Percentiles rank a stretch among this genome's conserved stretches.
Evolutionary conservation across 2,113 vertebrate genomes (phyloP).

Genomic region (Brevimyrus niger): DNA sequence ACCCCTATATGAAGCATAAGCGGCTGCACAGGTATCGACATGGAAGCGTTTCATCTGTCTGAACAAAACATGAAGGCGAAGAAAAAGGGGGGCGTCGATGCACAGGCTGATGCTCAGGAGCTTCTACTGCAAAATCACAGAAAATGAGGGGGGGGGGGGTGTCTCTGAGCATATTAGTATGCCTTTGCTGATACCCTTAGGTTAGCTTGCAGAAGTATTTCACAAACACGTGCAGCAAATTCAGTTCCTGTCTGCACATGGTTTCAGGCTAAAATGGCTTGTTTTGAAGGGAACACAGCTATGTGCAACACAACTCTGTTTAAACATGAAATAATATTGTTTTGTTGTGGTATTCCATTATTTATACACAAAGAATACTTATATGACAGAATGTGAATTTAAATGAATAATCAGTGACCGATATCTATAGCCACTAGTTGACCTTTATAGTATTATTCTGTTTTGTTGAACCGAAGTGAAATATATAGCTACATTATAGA

Average conservation of each 20-base stretch:
- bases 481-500: background rate
- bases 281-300: background rate
- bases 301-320: background rate
- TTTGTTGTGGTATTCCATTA: background rate
- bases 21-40: conserved; percentile 49
- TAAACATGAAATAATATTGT: background rate
- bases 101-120: background rate
- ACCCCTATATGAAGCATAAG: conserved; percentile 65
- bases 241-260: background rate
- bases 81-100: background rate
- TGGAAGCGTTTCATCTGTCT: background rate
- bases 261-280: background rate
- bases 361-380: background rate
- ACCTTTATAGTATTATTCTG: background rate
- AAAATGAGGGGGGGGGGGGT: background rate
- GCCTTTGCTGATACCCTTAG: background rate
- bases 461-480: background rate
- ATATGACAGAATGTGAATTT: background rate
- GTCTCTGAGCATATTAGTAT: background rate
- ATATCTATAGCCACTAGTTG: background rate
- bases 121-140: background rate
- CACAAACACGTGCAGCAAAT: background rate
- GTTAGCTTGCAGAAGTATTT: background rate
- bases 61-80: background rate
- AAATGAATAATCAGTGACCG: background rate